Percentiles rank a stretch among this genome's conserved stretches.
These are phyloP conservation scores for Synanthedon myopaeformis DNA, from an alignment of 2,888 invertebrate species.

Conservation along the genomic window DNA sequence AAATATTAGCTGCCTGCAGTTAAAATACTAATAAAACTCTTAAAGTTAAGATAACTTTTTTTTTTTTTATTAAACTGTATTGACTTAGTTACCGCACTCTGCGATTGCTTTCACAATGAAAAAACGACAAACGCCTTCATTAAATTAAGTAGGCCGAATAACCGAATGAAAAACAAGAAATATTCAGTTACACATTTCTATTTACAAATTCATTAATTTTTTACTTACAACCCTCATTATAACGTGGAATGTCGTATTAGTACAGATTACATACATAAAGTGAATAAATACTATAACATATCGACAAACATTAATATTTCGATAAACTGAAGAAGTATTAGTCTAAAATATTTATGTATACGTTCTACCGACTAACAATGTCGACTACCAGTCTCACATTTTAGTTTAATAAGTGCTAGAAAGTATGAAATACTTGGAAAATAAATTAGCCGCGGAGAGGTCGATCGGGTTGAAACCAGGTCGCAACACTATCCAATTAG, in stretches of 20 bases:
- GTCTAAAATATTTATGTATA: constrained; percentile 62
- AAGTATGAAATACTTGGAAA: constrained; percentile 58
- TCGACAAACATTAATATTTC: constrained; percentile 46
- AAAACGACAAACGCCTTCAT: background rate
- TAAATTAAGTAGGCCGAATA: constrained; percentile 44
- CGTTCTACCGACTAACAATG: constrained; percentile 66
- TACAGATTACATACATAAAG: constrained; percentile 39
- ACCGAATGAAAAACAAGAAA: constrained; percentile 36
- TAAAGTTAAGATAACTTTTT: background rate
- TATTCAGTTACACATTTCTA: constrained; percentile 31
- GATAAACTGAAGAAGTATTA: constrained; percentile 54
- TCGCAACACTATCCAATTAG: constrained; percentile 32
- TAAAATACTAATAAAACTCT: constrained; percentile 12
- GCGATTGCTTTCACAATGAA: background rate
- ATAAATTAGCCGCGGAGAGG: constrained; percentile 54
- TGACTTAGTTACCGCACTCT: constrained; percentile 5
- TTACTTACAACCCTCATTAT: constrained; percentile 47
- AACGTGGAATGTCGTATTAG: constrained; percentile 53
- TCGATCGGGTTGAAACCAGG: constrained; percentile 59
- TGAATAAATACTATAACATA: constrained; percentile 53
- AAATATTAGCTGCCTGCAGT: constrained; percentile 48
- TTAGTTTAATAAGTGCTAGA: constrained; percentile 67
- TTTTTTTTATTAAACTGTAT: no score
- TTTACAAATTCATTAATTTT: constrained; percentile 46
- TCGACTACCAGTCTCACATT: constrained; percentile 71